Conservation (phyloP, 2,797 vertebrate genomes). For the Lemur catta region DNA sequence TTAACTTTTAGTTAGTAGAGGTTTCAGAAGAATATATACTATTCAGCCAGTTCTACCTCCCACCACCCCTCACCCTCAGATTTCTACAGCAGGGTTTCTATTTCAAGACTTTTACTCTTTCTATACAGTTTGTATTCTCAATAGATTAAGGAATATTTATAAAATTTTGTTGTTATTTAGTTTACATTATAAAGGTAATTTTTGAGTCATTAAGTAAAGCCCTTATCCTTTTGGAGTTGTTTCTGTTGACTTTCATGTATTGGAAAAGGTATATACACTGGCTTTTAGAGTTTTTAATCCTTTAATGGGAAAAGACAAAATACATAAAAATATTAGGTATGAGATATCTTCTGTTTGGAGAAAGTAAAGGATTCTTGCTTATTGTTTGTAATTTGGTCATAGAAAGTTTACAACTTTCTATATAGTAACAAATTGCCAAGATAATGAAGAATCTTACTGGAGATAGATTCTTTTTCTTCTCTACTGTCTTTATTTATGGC, state of each 20-base stretch:
- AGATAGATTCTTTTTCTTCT: neutral
- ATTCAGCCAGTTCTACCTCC: neutral
- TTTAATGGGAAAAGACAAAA: neutral
- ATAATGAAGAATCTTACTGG: neutral
- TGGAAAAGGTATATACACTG: neutral
- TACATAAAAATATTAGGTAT: neutral
- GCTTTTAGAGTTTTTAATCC: neutral
- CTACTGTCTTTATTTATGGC: neutral
- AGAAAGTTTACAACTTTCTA: neutral
- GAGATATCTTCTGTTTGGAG: neutral
- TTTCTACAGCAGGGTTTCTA: neutral
- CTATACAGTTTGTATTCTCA: neutral
- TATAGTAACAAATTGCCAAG: neutral
- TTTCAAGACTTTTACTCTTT: neutral
- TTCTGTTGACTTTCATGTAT: neutral
- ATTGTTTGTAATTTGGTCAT: neutral
- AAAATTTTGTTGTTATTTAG: neutral
- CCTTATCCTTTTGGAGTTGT: neutral
- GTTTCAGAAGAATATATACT: neutral
- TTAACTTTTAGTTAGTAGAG: neutral
- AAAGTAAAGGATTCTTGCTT: neutral
- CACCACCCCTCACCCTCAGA: neutral
- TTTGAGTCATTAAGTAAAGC: neutral
- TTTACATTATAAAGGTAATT: neutral
- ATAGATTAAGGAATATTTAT: neutral